phyloP scores from a whole-genome alignment of 2,888 invertebrate genomes.

The Meandrusa payeni region DNA sequence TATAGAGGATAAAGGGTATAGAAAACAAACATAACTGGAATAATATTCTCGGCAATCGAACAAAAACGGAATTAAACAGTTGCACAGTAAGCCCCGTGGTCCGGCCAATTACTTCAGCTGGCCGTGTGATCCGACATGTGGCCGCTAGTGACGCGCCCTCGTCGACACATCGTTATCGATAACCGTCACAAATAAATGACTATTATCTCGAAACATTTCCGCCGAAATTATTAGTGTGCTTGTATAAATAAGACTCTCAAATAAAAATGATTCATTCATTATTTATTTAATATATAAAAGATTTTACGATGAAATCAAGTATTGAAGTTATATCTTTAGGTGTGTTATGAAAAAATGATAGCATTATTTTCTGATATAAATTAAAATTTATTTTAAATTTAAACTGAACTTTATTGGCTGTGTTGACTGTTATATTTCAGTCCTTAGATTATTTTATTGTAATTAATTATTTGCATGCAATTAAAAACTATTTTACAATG shows the following conservation, averaged over 20 bases:
- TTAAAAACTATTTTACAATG: no score
- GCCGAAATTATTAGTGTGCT: conserved; percentile 1
- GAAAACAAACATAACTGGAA: no score
- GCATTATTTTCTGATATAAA: no score
- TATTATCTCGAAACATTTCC: conserved; percentile 13
- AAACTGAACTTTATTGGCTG: no score
- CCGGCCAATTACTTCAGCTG: conserved; percentile 55
- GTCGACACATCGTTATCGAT: conserved; percentile 39
- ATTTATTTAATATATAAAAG: background rate
- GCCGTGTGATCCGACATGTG: conserved; percentile 64
- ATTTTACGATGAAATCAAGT: no score
- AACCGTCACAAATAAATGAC: conserved; percentile 20
- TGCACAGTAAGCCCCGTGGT: conserved; percentile 28
- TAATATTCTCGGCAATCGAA: conserved; percentile 3
- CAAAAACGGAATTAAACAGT: conserved; percentile 30
- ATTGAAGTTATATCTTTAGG: no score
- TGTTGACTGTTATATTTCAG: no score
- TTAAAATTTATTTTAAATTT: no score
- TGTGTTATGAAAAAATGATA: no score
- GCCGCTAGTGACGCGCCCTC: conserved; percentile 31
- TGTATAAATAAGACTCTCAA: background rate
- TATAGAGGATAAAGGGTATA: no score
- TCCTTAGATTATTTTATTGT: no score
- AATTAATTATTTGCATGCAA: no score
- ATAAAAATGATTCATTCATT: background rate